Percentiles rank a stretch among this genome's conserved stretches.
Conservation (phyloP, 2,888 invertebrate genomes). For the Stictocephala bisonia region DNA sequence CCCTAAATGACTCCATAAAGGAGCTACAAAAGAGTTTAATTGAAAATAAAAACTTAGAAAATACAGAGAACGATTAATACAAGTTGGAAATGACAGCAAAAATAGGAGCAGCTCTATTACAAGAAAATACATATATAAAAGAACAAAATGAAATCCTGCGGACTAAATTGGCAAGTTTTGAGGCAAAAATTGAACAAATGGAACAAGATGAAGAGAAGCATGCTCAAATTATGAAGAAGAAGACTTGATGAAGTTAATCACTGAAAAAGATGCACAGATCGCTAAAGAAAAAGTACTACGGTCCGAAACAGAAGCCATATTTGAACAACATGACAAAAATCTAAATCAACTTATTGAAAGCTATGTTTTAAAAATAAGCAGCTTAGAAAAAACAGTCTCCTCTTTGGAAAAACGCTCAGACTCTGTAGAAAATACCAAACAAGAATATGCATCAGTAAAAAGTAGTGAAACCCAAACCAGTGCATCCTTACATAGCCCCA, state of each 20-base stretch:
- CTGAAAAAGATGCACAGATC: slow-evolving; percentile 1
- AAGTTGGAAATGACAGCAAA: slow-evolving; percentile 7
- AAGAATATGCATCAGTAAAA: slow-evolving; percentile 26
- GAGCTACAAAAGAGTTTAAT: slow-evolving; percentile 9
- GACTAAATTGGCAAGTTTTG: slow-evolving; percentile 9
- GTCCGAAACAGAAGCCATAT: slow-evolving; percentile 22
- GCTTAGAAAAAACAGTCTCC: slow-evolving; percentile 11
- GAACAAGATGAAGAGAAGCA: slow-evolving; percentile 11
- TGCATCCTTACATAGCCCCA: slow-evolving; percentile 6
- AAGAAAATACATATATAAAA: slow-evolving; percentile 13
- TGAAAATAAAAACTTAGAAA: slow-evolving; percentile 11
- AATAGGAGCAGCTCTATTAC: slow-evolving; percentile 17
- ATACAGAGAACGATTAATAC: slow-evolving; percentile 3
- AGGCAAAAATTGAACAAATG: slow-evolving; percentile 22
- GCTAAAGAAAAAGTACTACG: slow-evolving; percentile 8
- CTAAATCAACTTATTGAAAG: slow-evolving; percentile 26
- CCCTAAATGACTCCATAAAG: slow-evolving; percentile 21
- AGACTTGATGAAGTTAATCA: slow-evolving; percentile 14
- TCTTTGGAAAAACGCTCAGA: slow-evolving; percentile 14
- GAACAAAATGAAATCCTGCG: neutral
- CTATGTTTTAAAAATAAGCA: slow-evolving; percentile 15
- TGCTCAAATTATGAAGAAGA: neutral
- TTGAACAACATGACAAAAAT: slow-evolving; percentile 27
- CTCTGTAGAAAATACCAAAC: slow-evolving; percentile 10
- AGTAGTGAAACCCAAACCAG: slow-evolving; percentile 23